These are phyloP conservation scores for Parnassius orleans DNA, from an alignment of 2,888 invertebrate species.

Conservation along the genomic window DNA sequence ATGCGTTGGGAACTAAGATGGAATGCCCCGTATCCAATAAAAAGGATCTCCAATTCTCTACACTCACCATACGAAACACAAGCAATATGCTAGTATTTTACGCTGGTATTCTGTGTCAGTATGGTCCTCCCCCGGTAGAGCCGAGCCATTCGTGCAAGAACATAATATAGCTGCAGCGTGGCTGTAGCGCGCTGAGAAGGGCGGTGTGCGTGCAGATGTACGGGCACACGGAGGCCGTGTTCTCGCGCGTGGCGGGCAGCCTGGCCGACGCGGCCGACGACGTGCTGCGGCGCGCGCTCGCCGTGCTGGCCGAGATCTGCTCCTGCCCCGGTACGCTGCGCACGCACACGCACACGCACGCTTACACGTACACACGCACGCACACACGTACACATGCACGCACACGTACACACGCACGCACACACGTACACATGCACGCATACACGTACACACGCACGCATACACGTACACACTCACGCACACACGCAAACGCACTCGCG, in stretches of 20 bases:
- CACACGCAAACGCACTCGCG: neutral
- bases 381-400: neutral
- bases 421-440: neutral
- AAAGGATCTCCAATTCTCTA: too few species aligned
- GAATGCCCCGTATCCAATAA: too few species aligned
- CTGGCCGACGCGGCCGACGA: slow-evolving; percentile 96
- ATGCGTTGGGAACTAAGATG: too few species aligned
- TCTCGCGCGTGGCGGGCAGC: slow-evolving; percentile 89
- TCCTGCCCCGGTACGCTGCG: slow-evolving; percentile 45
- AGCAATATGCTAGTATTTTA: too few species aligned
- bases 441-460: neutral
- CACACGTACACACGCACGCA: neutral
- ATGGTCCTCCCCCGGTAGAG: too few species aligned
- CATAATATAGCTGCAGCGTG: too few species aligned
- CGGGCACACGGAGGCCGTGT: slow-evolving; percentile 85
- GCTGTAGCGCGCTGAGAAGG: too few species aligned
- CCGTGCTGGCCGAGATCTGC: slow-evolving; percentile 92
- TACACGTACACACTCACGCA: neutral
- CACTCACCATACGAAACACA: too few species aligned
- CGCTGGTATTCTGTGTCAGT: too few species aligned
- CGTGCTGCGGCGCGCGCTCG: slow-evolving; percentile 95
- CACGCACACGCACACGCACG: neutral
- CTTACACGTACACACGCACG: neutral
- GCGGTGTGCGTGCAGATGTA: slow-evolving; percentile 81
- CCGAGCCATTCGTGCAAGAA: too few species aligned